Evolutionary conservation across 2,113 vertebrate species (phyloP).

Genomic region (Lontra canadensis): DNA sequence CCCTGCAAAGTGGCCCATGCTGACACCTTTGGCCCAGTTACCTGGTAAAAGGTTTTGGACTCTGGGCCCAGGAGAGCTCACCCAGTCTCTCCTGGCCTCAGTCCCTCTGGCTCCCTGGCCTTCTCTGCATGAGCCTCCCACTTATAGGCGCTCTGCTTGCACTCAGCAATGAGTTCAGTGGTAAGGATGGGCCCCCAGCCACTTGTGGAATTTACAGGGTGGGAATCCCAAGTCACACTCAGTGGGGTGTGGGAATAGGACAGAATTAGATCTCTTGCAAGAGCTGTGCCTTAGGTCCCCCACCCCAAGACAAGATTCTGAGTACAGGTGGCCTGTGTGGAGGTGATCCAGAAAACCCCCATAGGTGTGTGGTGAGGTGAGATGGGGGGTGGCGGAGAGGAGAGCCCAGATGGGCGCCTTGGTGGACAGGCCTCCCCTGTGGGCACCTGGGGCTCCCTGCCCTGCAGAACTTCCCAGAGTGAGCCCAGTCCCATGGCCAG

Average conservation of each 20-base stretch:
- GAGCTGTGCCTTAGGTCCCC: background rate
- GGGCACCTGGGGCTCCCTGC: background rate
- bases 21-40: background rate
- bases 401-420: too few species aligned
- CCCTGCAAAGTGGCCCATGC: background rate
- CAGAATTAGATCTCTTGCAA: background rate
- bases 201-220: background rate
- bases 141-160: background rate
- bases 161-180: rapidly evolving
- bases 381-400: background rate
- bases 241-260: background rate
- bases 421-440: rapidly evolving
- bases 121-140: background rate
- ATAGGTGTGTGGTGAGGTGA: background rate
- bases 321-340: background rate
- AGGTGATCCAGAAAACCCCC: background rate
- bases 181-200: background rate
- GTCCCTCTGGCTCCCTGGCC: background rate
- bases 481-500: background rate
- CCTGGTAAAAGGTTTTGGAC: background rate
- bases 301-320: background rate
- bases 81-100: background rate
- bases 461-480: too few species aligned
- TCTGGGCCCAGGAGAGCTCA: background rate
- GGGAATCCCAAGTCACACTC: background rate